These are phyloP conservation scores for Panorpa germanica DNA, from an alignment of 2,888 invertebrate species.

Conservation along the genomic window DNA sequence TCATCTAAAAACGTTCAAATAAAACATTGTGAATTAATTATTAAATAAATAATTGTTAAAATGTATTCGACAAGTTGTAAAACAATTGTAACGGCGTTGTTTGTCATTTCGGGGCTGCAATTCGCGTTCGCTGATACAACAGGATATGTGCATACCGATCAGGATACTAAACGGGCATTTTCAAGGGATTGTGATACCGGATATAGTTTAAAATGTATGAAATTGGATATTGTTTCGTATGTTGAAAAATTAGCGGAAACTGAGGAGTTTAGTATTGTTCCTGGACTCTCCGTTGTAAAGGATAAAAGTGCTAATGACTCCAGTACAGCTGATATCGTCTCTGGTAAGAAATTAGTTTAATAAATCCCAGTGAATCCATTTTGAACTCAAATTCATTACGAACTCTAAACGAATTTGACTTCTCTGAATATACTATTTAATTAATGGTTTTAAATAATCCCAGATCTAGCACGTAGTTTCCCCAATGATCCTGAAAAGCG, in stretches of 20 bases:
- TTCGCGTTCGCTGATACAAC: background rate
- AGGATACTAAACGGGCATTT: constrained; percentile 18
- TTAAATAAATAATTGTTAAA: too few species aligned
- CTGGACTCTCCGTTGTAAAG: constrained; percentile 56
- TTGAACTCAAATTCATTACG: too few species aligned
- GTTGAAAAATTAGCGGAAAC: constrained; percentile 54
- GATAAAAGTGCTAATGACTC: constrained; percentile 37
- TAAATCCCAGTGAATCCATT: constrained; percentile 9
- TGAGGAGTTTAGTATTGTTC: constrained; percentile 45
- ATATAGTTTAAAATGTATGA: constrained; percentile 56
- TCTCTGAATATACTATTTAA: too few species aligned
- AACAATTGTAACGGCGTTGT: too few species aligned
- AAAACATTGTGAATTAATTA: too few species aligned
- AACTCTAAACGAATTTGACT: too few species aligned
- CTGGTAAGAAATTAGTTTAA: constrained; percentile 20
- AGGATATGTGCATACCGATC: too few species aligned
- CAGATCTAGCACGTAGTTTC: constrained; percentile 52
- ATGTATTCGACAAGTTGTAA: too few species aligned
- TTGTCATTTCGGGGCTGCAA: background rate
- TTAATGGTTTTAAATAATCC: too few species aligned
- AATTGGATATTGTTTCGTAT: constrained; percentile 57
- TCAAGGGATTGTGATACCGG: constrained; percentile 32
- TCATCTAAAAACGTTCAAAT: too few species aligned
- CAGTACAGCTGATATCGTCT: constrained; percentile 45
- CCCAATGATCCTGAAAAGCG: constrained; percentile 59